phyloP scores from a whole-genome alignment of 2,113 vertebrate species.

The Cercocebus atys region DNA sequence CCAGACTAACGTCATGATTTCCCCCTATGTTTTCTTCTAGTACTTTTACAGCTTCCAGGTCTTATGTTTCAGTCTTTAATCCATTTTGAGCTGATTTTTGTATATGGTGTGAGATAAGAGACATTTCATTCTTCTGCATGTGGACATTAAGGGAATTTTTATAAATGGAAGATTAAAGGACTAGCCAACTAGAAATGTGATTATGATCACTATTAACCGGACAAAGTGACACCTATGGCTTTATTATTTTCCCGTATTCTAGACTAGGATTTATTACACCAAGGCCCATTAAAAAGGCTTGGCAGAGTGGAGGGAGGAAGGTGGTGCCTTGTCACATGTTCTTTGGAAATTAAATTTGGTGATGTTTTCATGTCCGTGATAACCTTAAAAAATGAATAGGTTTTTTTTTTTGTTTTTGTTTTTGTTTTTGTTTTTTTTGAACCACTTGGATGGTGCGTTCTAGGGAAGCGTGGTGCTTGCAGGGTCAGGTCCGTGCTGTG shows the following conservation, averaged over 20 bases:
- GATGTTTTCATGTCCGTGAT: background rate
- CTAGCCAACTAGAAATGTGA: background rate
- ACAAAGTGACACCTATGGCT: background rate
- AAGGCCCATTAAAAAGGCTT: background rate
- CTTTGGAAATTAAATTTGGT: background rate
- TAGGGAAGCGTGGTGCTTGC: background rate
- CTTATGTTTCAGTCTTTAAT: background rate
- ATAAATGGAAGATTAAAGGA: background rate
- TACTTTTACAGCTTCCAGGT: background rate
- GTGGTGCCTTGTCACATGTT: background rate
- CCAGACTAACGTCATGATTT: background rate
- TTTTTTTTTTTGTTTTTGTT: background rate
- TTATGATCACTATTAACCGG: background rate
- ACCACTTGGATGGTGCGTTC: no score
- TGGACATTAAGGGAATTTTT: background rate
- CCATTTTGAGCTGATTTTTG: background rate
- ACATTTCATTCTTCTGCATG: background rate
- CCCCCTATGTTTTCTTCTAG: background rate
- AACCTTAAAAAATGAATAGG: background rate
- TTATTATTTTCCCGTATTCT: background rate
- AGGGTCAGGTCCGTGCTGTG: no score
- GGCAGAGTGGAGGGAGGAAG: background rate
- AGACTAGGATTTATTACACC: background rate
- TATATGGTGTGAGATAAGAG: background rate
- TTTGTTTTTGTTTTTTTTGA: background rate